Base-by-base conservation (phyloP, 2,888 invertebrate species). In the Neuroscelio doddi region DNA sequence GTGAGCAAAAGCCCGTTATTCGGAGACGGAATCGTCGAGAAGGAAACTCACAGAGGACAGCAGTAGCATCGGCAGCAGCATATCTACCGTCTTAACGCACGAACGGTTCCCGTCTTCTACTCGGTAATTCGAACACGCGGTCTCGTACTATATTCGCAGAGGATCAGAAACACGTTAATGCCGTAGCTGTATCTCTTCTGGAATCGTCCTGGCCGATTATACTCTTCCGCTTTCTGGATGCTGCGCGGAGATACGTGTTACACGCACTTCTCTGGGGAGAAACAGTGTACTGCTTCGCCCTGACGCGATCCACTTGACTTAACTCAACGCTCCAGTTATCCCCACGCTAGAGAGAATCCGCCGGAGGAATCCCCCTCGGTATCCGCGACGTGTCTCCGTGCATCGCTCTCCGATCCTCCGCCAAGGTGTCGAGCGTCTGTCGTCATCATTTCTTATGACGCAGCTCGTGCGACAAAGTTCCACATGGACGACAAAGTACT, bases 291-390 rank as follows among this genome's bases (percentile, higher is more conserved):
- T 78, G 77, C 75, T 73, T 73, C 74, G 77, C 68, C 69, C 63
- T 68, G 69, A 55, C 53, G 71, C 73, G 76, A 78, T 79, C 74
- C 78, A 78, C 73, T 79, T 79, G 74, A 78, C 78, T 79, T 79
- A 71, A 77, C 74, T 70, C 68, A 67, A 74, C 75, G 79, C 77
- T 79, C 78, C 76, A 76, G 78, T 78, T 79, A 77, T 75, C 78
- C 77, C 77, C 77, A 77, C 78, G 66, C 75, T 53, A 56, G 39
- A 58, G 34, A 7, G 45, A 39, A 34, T 12, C 71, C 77, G 64
- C 71, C 49, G 64, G 64, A 53, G 69, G 64, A 66, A 68, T 63
- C 64, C 64, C 64, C 10, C 26, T 10, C 41, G 24, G 38, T 38
- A 38, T 42, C 56, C 21, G 8, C n/a, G 7, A 24, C 38, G 36